Evolutionary conservation across 2,888 invertebrate genomes (phyloP).

Genomic region (Drosophila niveifrons): DNA sequence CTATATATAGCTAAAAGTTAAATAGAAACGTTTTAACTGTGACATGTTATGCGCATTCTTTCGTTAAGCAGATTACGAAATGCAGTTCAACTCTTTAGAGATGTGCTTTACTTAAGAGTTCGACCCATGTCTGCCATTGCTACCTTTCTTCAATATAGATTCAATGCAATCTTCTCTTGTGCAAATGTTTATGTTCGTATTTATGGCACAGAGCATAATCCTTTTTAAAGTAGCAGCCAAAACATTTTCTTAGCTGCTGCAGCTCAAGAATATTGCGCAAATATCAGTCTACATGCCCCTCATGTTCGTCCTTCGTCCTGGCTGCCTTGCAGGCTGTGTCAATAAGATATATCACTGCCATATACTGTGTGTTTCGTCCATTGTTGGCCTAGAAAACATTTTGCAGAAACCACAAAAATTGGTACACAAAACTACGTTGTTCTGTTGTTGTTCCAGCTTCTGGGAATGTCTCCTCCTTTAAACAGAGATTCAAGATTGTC

Average conservation of each 20-base stretch:
- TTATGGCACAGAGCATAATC: constrained; percentile 58
- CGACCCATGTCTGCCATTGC: not conserved
- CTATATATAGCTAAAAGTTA: not conserved
- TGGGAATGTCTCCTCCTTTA: constrained; percentile 53
- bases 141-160: not conserved
- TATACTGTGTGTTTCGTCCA: constrained; percentile 31
- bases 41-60: not conserved
- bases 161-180: not conserved
- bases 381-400: constrained; percentile 41
- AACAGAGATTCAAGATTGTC: constrained; percentile 47
- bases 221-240: constrained; percentile 66
- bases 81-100: constrained; percentile 11
- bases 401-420: constrained; percentile 63
- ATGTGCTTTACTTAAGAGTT: constrained; percentile 6
- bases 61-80: constrained; percentile 8
- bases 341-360: constrained; percentile 66
- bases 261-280: constrained; percentile 75
- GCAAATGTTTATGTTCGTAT: constrained; percentile 57
- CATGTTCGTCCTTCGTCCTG: constrained; percentile 12
- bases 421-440: constrained; percentile 59
- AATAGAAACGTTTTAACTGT: not conserved
- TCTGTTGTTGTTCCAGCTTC: constrained; percentile 58
- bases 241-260: constrained; percentile 76
- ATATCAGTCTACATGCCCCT: constrained; percentile 50
- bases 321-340: constrained; percentile 63